A percentile compares a stretch with the other conserved stretches of the same genome.
Conservation (phyloP, 2,797 vertebrate genomes). For the Pseudomugil tenellus region DNA sequence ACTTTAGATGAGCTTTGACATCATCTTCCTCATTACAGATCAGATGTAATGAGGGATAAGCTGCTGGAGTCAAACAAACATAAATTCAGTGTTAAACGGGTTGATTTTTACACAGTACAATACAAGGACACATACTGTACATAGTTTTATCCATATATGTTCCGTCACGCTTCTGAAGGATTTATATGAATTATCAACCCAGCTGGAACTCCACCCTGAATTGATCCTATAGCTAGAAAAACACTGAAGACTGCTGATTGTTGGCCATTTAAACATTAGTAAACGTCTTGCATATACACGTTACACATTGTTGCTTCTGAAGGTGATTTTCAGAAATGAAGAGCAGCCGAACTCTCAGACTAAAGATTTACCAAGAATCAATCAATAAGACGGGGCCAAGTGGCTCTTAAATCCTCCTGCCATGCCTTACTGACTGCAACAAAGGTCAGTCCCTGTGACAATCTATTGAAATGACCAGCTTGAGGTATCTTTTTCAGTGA, state of each 20-base stretch:
- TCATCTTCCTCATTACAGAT: slow-evolving; percentile 70
- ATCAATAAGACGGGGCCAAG: slow-evolving; percentile 45
- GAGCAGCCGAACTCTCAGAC: slow-evolving; percentile 21
- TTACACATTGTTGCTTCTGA: not conserved
- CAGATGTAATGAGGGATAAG: slow-evolving; percentile 62
- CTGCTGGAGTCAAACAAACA: slow-evolving; percentile 33
- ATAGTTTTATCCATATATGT: slow-evolving; percentile 14
- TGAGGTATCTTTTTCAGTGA: slow-evolving; percentile 60
- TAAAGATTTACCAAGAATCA: slow-evolving; percentile 47
- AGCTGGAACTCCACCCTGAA: slow-evolving; percentile 28
- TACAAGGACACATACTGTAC: slow-evolving; percentile 8
- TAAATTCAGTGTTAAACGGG: slow-evolving; percentile 5
- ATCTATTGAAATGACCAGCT: slow-evolving; percentile 42
- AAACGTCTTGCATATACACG: slow-evolving; percentile 8
- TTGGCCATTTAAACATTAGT: slow-evolving; percentile 31
- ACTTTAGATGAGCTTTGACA: slow-evolving; percentile 62
- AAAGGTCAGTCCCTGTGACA: slow-evolving; percentile 72
- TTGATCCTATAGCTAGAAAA: slow-evolving; percentile 35
- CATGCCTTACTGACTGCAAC: slow-evolving; percentile 36
- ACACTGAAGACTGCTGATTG: slow-evolving; percentile 28
- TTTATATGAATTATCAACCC: slow-evolving; percentile 31
- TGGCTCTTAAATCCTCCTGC: slow-evolving; percentile 55
- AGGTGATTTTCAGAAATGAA: slow-evolving; percentile 12
- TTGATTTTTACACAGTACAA: not conserved
- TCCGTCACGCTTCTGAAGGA: slow-evolving; percentile 36